phyloP scores from a whole-genome alignment of 1,140 invertebrate species.

The Bilobella aurantiaca region DNA sequence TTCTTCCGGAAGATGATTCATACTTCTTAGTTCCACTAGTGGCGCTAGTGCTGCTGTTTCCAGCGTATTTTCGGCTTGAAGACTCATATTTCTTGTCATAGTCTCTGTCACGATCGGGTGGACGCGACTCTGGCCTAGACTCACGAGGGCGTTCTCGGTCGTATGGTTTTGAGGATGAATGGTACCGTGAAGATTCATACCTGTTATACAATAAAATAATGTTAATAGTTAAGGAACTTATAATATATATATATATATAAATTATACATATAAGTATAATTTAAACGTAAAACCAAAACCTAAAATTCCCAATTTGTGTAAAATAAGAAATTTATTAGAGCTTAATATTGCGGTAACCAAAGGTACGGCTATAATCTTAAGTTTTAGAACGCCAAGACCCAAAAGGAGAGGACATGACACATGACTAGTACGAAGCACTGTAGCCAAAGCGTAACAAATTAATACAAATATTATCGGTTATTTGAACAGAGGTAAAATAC shows the following conservation, averaged over 20 bases:
- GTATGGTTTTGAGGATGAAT: constrained; percentile 2
- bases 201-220: background rate
- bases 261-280: background rate
- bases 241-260: background rate
- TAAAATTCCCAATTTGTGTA: too few relatives aligned
- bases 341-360: background rate
- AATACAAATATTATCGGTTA: too few relatives aligned
- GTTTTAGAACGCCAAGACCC: too few relatives aligned
- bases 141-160: background rate
- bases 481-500: too few relatives aligned
- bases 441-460: too few relatives aligned
- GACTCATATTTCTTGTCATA: constrained; percentile 11
- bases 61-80: background rate
- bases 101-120: background rate
- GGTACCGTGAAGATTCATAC: background rate
- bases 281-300: background rate
- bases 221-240: background rate
- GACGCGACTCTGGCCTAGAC: background rate
- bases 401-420: too few relatives aligned
- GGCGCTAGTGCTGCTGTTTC: constrained; percentile 5
- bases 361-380: too few relatives aligned
- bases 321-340: background rate
- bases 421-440: too few relatives aligned
- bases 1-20: background rate
- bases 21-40: background rate